Percentiles rank a stretch among this genome's conserved stretches.
phyloP scores from a whole-genome alignment of 2,113 vertebrate species.

The Halcyon senegalensis region DNA sequence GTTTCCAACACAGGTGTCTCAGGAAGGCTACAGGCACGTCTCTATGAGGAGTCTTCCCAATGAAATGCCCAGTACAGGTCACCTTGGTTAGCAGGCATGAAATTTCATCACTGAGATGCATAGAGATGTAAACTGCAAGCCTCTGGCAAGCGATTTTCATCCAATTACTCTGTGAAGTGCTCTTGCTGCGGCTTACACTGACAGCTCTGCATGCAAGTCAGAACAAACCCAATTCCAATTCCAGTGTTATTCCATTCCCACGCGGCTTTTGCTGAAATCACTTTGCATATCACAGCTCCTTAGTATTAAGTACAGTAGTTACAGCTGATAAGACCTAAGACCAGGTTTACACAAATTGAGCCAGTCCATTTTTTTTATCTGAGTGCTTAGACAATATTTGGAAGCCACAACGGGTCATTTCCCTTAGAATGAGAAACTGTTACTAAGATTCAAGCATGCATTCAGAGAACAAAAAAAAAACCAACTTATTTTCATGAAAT shows the following conservation, averaged over 20 bases:
- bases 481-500: neutral
- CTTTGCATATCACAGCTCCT: neutral
- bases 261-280: neutral
- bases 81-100: neutral
- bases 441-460: neutral
- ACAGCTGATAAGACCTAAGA: neutral
- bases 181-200: neutral
- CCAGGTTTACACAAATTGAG: neutral
- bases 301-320: neutral
- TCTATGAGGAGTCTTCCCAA: neutral
- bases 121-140: neutral
- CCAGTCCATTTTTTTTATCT: neutral
- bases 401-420: neutral
- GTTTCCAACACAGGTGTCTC: neutral
- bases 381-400: neutral
- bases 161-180: neutral
- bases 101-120: constrained; percentile 9
- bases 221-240: neutral
- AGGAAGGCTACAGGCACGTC: neutral
- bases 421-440: neutral
- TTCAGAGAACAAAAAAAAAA: neutral
- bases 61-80: neutral
- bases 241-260: neutral
- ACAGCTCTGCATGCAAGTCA: neutral
- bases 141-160: constrained; percentile 1